Evolutionary conservation across 2,888 invertebrate genomes (phyloP).

Genomic region (Melanchra persicariae): DNA sequence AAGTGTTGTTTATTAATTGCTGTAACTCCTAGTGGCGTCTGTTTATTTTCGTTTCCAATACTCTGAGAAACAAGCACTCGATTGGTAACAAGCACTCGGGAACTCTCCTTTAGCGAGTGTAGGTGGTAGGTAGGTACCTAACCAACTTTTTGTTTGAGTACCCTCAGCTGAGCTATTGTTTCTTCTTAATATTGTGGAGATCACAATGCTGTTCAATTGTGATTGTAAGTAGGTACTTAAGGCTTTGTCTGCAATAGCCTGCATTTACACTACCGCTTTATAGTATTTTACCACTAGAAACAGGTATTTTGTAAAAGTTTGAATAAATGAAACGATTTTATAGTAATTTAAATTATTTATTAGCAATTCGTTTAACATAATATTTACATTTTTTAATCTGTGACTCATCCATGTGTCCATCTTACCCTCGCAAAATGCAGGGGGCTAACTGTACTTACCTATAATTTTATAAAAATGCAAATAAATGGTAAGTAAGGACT

Average conservation of each 20-base stretch:
- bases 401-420: too few relatives aligned
- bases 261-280: neutral
- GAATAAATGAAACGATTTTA: too few relatives aligned
- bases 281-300: too few relatives aligned
- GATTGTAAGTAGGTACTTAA: neutral
- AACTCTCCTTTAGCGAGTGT: constrained; percentile 14
- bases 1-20: constrained; percentile 22
- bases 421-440: too few relatives aligned
- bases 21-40: constrained; percentile 11
- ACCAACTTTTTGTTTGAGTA: constrained; percentile 41
- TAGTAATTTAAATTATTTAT: too few relatives aligned
- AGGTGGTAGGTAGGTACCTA: too few relatives aligned
- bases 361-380: too few relatives aligned
- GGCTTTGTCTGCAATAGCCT: constrained; percentile 1
- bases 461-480: neutral
- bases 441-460: too few relatives aligned
- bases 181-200: constrained; percentile 22
- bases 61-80: constrained; percentile 14
- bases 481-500: too few relatives aligned
- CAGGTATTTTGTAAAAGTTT: too few relatives aligned
- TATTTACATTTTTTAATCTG: too few relatives aligned
- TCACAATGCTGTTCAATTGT: constrained; percentile 23
- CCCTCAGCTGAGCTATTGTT: constrained; percentile 21
- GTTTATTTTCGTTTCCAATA: constrained; percentile 36
- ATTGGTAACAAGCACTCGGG: constrained; percentile 4